Percentiles rank a stretch among this genome's conserved stretches.
Conservation (phyloP, 2,113 vertebrate species). For the Hippocampus comes region DNA sequence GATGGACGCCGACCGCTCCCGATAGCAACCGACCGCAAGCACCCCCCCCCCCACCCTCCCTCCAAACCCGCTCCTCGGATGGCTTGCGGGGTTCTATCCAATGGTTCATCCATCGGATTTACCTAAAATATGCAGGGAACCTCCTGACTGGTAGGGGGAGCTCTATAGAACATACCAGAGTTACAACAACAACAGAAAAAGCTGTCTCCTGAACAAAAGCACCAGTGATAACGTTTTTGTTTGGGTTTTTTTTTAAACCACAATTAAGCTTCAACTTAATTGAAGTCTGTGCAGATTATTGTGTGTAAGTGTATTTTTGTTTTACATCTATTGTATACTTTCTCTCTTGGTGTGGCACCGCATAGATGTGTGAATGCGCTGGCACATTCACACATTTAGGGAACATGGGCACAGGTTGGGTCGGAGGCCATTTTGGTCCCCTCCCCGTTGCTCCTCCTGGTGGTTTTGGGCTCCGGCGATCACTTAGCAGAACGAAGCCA, state of each 20-base stretch:
- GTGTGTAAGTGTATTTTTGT: constrained; percentile 51
- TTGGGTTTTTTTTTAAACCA: constrained; percentile 57
- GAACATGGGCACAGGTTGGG: constrained; percentile 75
- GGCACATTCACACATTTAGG: constrained; percentile 72
- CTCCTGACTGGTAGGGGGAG: constrained; percentile 73
- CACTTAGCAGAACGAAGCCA: constrained; percentile 62
- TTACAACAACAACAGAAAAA: constrained; percentile 34
- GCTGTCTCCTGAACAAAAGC: constrained; percentile 58
- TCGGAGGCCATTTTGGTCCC: constrained; percentile 49
- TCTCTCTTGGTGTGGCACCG: constrained; percentile 57
- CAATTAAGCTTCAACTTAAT: constrained; percentile 68
- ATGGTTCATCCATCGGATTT: constrained; percentile 64
- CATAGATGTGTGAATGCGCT: constrained; percentile 69
- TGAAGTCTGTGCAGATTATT: constrained; percentile 63
- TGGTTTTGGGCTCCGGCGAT: constrained; percentile 66
- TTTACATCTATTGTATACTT: constrained; percentile 46
- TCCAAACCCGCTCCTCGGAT: neutral
- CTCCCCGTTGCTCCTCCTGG: constrained; percentile 64
- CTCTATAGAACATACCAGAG: constrained; percentile 68
- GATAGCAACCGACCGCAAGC: constrained; percentile 47
- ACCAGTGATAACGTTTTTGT: constrained; percentile 68
- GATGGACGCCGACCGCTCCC: constrained; percentile 52
- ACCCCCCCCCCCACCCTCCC: neutral
- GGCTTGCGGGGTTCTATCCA: constrained; percentile 58
- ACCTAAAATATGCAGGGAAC: constrained; percentile 63